phyloP scores from a whole-genome alignment of 2,797 vertebrate species.

The Uromys caudimaculatus region DNA sequence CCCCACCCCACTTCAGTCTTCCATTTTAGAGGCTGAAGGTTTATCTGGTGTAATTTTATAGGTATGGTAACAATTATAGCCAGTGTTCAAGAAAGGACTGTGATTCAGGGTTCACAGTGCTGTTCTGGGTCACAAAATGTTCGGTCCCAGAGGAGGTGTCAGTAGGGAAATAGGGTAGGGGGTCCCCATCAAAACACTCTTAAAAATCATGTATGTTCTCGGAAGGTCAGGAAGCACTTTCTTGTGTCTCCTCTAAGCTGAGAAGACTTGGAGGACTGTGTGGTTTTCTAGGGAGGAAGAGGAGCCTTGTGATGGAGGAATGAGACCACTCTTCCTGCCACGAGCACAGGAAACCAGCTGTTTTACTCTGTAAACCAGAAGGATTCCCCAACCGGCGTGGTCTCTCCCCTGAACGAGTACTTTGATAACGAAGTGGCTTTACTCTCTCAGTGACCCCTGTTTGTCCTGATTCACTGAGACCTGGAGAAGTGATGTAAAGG shows the following conservation, averaged over 20 bases:
- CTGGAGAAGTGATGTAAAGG: not conserved
- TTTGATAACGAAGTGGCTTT: not conserved
- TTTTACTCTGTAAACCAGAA: not conserved
- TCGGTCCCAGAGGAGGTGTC: not conserved
- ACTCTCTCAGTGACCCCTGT: not conserved
- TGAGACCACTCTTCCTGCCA: not conserved
- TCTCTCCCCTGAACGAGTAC: not conserved
- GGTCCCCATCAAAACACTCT: not conserved
- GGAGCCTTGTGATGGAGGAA: not conserved
- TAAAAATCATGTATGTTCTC: not conserved
- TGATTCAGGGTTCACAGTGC: not conserved
- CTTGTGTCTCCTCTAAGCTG: not conserved
- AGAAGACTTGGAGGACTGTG: conserved; percentile 18
- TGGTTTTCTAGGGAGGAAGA: not conserved
- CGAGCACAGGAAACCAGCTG: not conserved
- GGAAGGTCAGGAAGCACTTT: conserved; percentile 18
- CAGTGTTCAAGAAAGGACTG: not conserved
- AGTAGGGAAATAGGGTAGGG: conserved; percentile 23
- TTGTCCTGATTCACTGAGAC: not conserved
- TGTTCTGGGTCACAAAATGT: conserved; percentile 33
- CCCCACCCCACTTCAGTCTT: not conserved
- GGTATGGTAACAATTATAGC: not conserved
- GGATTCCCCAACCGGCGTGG: not conserved
- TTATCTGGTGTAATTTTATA: conserved; percentile 23
- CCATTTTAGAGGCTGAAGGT: not conserved